These are phyloP conservation scores for Laupala kohalensis DNA, from an alignment of 1,140 invertebrate genomes.

Conservation along the genomic window DNA sequence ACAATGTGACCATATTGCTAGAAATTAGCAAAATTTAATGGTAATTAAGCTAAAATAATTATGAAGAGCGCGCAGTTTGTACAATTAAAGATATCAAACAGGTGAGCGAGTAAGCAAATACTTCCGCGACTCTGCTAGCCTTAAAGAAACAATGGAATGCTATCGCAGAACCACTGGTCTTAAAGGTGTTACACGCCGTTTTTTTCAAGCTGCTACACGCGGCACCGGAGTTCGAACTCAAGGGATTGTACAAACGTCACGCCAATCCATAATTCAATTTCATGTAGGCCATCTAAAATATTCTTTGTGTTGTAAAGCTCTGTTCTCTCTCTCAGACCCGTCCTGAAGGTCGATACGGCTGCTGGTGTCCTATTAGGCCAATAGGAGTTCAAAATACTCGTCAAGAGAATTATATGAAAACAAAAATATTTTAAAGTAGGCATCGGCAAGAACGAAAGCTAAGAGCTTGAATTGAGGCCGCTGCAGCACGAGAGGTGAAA, in stretches of 20 bases:
- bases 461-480: background rate
- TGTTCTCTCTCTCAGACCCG: conserved; percentile 17
- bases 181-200: too few relatives aligned
- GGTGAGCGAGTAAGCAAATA: too few relatives aligned
- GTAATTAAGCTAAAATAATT: background rate
- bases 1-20: background rate
- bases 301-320: conserved; percentile 6
- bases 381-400: background rate
- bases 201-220: too few relatives aligned
- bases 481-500: background rate
- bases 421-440: background rate
- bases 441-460: background rate
- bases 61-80: background rate
- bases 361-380: background rate
- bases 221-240: too few relatives aligned
- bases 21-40: background rate
- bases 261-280: background rate
- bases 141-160: too few relatives aligned
- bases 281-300: background rate
- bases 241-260: background rate
- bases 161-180: too few relatives aligned
- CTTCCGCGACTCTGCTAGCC: too few relatives aligned
- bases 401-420: background rate
- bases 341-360: conserved; percentile 12
- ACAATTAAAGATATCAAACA: background rate